phyloP scores from a whole-genome alignment of 2,888 invertebrate genomes.

The Drosophila ustulata region DNA sequence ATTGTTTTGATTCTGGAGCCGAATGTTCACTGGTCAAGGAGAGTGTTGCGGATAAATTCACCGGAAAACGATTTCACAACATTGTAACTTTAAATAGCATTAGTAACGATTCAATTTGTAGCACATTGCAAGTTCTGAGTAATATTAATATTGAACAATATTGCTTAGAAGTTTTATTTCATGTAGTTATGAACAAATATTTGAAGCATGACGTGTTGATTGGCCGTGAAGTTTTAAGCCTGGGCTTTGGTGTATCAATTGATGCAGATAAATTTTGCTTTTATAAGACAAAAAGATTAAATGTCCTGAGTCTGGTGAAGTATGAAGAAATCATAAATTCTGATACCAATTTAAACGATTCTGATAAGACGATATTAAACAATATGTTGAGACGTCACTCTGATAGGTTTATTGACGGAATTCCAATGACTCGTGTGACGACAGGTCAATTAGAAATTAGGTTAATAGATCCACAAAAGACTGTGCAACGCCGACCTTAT shows the following conservation, averaged over 20 bases:
- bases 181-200: conserved; percentile 12
- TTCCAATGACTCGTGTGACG: conserved; percentile 12
- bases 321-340: conserved; percentile 4
- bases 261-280: conserved; percentile 12
- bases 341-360: conserved; percentile 12
- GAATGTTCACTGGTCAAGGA: background rate
- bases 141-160: conserved; percentile 19
- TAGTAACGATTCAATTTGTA: conserved; percentile 10
- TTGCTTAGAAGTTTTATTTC: conserved; percentile 7
- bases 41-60: too few relatives aligned
- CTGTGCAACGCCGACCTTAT: conserved; percentile 17
- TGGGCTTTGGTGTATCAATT: conserved; percentile 7
- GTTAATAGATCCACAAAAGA: conserved; percentile 31
- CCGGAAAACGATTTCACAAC: background rate
- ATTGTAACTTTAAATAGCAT: background rate
- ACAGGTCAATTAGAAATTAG: conserved; percentile 21
- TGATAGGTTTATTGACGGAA: conserved; percentile 12
- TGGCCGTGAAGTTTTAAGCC: conserved; percentile 6
- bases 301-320: background rate
- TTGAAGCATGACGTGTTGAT: conserved; percentile 9
- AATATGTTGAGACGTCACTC: conserved; percentile 9
- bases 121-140: conserved; percentile 10
- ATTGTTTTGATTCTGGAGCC: conserved; percentile 7
- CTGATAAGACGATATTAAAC: conserved; percentile 7
- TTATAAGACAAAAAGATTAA: conserved; percentile 8